Evolutionary conservation across 1,140 invertebrate species (phyloP), one percentile per base, ranked within the genome.

Genomic region (Ladona fulva): DNA sequence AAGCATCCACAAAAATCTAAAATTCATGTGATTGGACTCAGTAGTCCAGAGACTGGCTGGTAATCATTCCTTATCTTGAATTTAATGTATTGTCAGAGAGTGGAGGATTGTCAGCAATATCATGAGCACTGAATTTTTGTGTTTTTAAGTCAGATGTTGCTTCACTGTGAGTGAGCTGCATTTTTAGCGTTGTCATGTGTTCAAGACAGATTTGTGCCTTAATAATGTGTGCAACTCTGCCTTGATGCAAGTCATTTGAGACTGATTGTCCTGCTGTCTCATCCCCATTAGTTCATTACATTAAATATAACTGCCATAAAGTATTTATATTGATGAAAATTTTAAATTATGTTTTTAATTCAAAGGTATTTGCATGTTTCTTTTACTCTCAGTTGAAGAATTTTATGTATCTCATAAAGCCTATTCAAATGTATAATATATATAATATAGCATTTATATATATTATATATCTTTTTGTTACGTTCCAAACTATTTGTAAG

Each of bases 341-440:
- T 66, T 66, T 66, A 66, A 66, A 66, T 66, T 66, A 66, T 66
- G n/a, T 19, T 66, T 66, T 66, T 66, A 66, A 16, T 66, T 66
- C n/a, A 22, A 19, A 66, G 29, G 29, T 66, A 66, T 66, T 12
- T 66, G n/a, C 52, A 66, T 66, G n/a, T 22, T 37, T 37, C 29
- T 37, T 37, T 37, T 8, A 37, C 29, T 37, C 29, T 37, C 29
- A 37, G 29, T 37, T 37, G 29, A 66, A 6, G 52, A 66, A 19
- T 16, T 66, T 66, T 66, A 22, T 22, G 14, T 66, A 66, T 66
- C n/a, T 66, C n/a, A 5, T 66, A 19, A 16, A 66, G 52, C 52
- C 14, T 66, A 19, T 66, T 66, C 3, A 3, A 5, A 19, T 66
- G 52, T 66, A 3, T 37, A 37, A 37, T 66, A 66, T 66, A 22